phyloP scores from a whole-genome alignment of 2,797 vertebrate species.

The Pteronotus mesoamericanus region DNA sequence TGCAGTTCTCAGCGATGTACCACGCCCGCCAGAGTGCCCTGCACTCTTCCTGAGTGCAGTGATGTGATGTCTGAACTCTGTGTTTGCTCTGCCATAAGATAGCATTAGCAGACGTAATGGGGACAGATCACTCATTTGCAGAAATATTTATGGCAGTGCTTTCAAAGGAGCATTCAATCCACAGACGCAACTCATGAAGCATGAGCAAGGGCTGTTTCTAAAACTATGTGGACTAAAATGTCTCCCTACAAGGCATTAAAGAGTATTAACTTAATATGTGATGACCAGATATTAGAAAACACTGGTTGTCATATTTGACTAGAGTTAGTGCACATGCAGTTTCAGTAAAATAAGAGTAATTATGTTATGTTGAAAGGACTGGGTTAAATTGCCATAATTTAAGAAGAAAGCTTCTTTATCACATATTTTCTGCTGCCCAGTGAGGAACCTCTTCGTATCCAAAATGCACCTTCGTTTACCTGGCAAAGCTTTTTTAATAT shows the following conservation, averaged over 20 bases:
- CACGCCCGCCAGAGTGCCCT: constrained; percentile 56
- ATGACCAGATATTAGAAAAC: constrained; percentile 26
- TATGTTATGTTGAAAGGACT: background rate
- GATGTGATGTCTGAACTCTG: constrained; percentile 78
- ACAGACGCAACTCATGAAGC: constrained; percentile 71
- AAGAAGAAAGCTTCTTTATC: background rate
- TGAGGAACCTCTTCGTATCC: background rate
- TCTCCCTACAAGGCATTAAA: constrained; percentile 65
- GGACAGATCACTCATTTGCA: constrained; percentile 79
- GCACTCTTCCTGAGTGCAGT: constrained; percentile 64
- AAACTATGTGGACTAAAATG: constrained; percentile 73
- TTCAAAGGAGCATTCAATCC: constrained; percentile 78
- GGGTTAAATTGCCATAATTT: background rate
- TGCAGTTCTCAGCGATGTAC: constrained; percentile 64
- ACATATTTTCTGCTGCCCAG: background rate
- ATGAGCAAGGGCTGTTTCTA: constrained; percentile 72
- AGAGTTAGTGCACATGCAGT: background rate
- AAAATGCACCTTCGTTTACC: background rate
- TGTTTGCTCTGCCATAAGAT: constrained; percentile 76
- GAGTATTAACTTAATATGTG: constrained; percentile 44
- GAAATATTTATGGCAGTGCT: constrained; percentile 79
- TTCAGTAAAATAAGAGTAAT: constrained; percentile 39
- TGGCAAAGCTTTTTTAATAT: background rate
- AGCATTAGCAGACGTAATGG: constrained; percentile 77
- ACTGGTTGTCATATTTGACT: background rate